Evolutionary conservation across 2,797 vertebrate species (phyloP).

Genomic region (Malacoraja senta): DNA sequence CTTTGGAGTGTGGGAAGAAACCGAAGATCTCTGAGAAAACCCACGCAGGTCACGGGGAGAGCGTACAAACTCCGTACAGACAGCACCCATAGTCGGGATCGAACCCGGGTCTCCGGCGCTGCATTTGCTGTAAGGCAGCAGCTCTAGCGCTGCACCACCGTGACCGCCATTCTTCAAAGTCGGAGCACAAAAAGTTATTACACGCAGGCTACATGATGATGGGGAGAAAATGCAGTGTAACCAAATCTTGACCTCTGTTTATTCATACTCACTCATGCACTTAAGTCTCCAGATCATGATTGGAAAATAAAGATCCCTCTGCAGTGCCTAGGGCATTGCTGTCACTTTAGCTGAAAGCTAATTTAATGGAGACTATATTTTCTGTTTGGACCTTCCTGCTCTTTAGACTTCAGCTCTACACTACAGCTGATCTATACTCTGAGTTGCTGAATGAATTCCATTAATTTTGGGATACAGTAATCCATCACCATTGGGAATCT

Average conservation of each 20-base stretch:
- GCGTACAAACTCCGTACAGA: no score
- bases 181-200: not conserved
- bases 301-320: not conserved
- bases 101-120: no score
- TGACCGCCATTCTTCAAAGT: not conserved
- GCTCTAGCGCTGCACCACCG: no score
- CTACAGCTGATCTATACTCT: not conserved
- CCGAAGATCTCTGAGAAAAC: no score
- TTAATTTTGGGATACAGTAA: not conserved
- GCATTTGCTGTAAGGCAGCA: no score
- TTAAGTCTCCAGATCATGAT: not conserved
- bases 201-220: not conserved
- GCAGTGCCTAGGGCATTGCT: not conserved
- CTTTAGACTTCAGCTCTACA: not conserved
- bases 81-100: no score
- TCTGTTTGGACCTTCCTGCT: not conserved
- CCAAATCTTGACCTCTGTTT: not conserved
- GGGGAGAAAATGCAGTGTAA: not conserved
- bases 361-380: not conserved
- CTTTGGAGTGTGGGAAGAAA: no score
- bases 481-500: no score
- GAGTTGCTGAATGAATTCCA: not conserved
- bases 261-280: not conserved
- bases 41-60: no score
- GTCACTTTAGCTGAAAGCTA: not conserved